Evolutionary conservation across 92 coral and sea anemone genomes (phyloP).

Genomic region (Zoanthus solanderi): DNA sequence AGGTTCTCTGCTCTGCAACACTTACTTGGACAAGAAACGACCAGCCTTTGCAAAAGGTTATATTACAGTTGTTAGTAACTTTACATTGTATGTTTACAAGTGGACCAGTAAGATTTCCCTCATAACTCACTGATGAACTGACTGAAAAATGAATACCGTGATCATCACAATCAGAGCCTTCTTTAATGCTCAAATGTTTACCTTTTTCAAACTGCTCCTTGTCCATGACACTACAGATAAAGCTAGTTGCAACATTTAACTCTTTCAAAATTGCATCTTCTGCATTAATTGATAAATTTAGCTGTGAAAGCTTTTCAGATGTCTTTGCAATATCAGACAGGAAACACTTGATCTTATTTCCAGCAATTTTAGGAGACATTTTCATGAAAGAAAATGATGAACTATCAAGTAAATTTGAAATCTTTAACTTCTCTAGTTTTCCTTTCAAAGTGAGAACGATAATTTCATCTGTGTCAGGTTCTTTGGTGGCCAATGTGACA

Average conservation of each 20-base stretch:
- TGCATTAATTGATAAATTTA: conserved; percentile 21
- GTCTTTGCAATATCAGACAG: conserved; percentile 39
- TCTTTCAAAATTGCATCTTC: conserved; percentile 65
- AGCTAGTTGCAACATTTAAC: conserved; percentile 53
- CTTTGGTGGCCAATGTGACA: background rate
- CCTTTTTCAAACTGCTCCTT: background rate
- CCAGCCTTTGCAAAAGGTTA: conserved; percentile 30
- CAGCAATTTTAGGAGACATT: conserved; percentile 58
- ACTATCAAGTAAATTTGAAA: conserved; percentile 36
- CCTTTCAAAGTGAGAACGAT: conserved; percentile 52
- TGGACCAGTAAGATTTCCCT: background rate
- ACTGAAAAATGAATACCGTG: conserved; percentile 16
- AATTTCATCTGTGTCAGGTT: conserved; percentile 9
- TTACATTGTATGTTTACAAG: conserved; percentile 17
- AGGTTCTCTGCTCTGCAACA: background rate
- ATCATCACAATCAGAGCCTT: background rate
- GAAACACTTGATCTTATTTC: conserved; percentile 60
- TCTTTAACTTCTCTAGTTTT: conserved; percentile 42
- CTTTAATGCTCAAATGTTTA: background rate
- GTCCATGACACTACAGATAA: conserved; percentile 47
- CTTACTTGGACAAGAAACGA: conserved; percentile 28
- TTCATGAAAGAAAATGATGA: conserved; percentile 8
- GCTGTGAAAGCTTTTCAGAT: conserved; percentile 20
- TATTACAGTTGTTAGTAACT: background rate
- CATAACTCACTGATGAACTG: background rate